Percentiles rank a stretch among this genome's conserved stretches.
Conservation (phyloP, 2,888 invertebrate genomes). For the Urechis unicinctus region DNA sequence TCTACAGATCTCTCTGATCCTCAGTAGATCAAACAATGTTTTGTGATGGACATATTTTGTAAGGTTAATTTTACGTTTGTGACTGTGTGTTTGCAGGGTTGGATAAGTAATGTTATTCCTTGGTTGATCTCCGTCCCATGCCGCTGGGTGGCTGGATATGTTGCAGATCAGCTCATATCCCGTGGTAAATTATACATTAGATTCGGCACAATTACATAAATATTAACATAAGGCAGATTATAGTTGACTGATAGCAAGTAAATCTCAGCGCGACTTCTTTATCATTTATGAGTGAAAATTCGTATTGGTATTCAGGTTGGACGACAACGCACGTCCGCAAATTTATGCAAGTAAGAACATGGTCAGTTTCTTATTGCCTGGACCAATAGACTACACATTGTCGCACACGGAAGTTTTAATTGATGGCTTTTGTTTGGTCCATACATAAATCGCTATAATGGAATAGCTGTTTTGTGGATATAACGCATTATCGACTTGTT, state of each 20-base stretch:
- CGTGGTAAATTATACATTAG: neutral
- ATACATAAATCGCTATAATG: no score
- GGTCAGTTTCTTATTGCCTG: no score
- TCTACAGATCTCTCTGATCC: no score
- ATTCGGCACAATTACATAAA: no score
- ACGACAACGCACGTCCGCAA: slow-evolving; percentile 53
- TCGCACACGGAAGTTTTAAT: no score
- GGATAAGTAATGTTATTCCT: slow-evolving; percentile 69
- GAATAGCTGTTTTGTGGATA: no score
- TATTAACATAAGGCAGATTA: neutral
- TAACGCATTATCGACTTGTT: no score
- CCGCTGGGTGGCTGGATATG: slow-evolving; percentile 56
- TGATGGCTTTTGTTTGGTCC: no score
- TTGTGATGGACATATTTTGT: neutral
- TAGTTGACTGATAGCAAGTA: neutral
- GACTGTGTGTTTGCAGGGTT: slow-evolving; percentile 52
- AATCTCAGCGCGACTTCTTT: no score
- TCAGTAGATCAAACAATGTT: no score
- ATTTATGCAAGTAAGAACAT: slow-evolving; percentile 53
- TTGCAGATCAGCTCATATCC: neutral
- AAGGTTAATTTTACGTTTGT: neutral
- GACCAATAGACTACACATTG: no score
- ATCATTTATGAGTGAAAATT: neutral
- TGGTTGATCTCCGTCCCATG: slow-evolving; percentile 63
- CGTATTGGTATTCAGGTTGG: slow-evolving; percentile 32